Percentiles rank a stretch among this genome's conserved stretches.
phyloP scores from a whole-genome alignment of 2,113 vertebrate species.

The Garra rufa region DNA sequence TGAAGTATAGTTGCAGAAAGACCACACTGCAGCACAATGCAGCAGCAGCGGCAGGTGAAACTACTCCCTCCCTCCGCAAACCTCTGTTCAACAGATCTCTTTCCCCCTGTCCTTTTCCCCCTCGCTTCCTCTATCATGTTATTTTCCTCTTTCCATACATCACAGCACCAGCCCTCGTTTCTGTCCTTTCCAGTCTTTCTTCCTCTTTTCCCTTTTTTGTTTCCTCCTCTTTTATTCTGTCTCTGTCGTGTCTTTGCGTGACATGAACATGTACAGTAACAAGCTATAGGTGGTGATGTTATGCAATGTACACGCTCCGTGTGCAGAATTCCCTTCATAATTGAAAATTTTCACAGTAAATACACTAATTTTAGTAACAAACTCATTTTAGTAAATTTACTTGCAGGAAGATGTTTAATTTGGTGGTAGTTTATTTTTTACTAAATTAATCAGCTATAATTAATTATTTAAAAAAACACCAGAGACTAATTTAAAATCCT shows the following conservation, averaged over 20 bases:
- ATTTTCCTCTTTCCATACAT: background rate
- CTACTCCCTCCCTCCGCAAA: conserved; percentile 29
- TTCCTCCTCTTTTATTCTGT: background rate
- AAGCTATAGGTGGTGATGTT: background rate
- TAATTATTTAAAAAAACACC: background rate
- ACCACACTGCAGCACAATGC: conserved; percentile 55
- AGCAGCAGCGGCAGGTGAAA: conserved; percentile 51
- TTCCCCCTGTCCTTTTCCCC: background rate
- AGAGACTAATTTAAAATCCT: background rate
- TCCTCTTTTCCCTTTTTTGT: background rate
- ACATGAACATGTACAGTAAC: background rate
- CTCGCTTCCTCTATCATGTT: background rate
- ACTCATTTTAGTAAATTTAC: background rate
- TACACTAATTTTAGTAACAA: background rate
- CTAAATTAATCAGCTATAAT: background rate
- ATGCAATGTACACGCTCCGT: background rate
- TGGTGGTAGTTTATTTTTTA: background rate
- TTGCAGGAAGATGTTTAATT: background rate
- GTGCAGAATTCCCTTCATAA: background rate
- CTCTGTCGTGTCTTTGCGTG: background rate
- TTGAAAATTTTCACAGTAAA: background rate
- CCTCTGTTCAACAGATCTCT: conserved; percentile 15
- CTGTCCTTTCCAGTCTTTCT: background rate
- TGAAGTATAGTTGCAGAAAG: background rate
- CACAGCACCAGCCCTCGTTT: background rate